These are phyloP conservation scores for Myxocyprinus asiaticus DNA, from an alignment of 2,113 vertebrate genomes.

Conservation along the genomic window DNA sequence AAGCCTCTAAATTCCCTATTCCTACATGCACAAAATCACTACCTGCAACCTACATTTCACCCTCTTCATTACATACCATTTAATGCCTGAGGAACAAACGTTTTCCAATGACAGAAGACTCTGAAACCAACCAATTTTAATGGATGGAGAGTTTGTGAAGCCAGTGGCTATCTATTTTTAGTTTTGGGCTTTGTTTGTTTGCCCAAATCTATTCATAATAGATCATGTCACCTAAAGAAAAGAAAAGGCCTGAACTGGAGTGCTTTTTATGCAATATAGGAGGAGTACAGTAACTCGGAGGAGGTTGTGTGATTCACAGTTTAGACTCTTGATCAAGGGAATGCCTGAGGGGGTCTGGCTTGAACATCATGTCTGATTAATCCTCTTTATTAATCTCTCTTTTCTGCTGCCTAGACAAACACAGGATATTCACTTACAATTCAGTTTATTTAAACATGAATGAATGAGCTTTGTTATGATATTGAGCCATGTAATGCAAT, in stretches of 20 bases:
- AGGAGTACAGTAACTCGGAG: neutral
- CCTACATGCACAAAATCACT: neutral
- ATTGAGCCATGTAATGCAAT: neutral
- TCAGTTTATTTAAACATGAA: neutral
- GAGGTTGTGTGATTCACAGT: neutral
- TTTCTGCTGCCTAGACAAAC: conserved; percentile 9
- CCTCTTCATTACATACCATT: neutral
- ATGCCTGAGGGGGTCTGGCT: conserved; percentile 23
- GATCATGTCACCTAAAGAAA: neutral
- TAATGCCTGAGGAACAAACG: neutral
- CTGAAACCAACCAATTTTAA: neutral
- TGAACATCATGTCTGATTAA: conserved; percentile 39
- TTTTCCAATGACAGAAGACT: too few species aligned
- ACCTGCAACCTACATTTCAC: neutral
- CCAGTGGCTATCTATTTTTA: neutral
- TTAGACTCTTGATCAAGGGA: conserved; percentile 26
- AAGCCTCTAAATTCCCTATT: neutral
- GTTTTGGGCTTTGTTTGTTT: neutral
- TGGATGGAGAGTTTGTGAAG: neutral
- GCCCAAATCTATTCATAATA: neutral
- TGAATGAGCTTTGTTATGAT: neutral
- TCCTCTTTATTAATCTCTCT: conserved; percentile 36
- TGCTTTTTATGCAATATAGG: neutral
- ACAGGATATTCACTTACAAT: neutral
- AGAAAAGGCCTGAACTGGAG: neutral